These are phyloP conservation scores for Hypothenemus hampei DNA, from an alignment of 1,140 invertebrate species.

Conservation along the genomic window DNA sequence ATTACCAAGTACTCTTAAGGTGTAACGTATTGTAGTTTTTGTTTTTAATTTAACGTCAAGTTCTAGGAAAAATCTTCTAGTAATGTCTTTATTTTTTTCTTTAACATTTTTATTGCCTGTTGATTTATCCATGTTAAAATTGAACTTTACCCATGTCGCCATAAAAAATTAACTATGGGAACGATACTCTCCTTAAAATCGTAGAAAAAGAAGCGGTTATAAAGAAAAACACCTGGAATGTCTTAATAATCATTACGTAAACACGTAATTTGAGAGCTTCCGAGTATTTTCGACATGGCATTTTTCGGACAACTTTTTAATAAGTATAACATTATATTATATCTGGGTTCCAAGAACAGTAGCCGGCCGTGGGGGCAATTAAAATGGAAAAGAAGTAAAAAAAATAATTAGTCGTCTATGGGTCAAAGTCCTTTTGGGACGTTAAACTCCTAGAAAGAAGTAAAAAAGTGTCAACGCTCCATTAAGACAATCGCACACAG, in stretches of 20 bases:
- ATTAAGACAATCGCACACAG: no score
- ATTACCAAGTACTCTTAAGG: no score
- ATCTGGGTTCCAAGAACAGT: background rate
- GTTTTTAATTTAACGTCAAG: no score
- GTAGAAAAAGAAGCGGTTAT: background rate
- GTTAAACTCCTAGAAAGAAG: background rate
- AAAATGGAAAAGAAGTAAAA: background rate
- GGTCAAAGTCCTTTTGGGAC: background rate
- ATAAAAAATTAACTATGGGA: constrained; percentile 8
- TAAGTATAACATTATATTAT: no score
- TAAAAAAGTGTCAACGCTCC: background rate
- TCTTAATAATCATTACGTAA: background rate
- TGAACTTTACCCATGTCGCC: background rate
- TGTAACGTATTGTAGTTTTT: no score
- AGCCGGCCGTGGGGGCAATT: background rate
- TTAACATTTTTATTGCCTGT: no score
- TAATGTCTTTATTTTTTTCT: no score
- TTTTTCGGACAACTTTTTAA: background rate
- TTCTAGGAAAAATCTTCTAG: no score
- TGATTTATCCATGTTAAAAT: constrained; percentile 5
- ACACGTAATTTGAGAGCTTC: constrained; percentile 1
- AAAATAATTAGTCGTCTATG: background rate
- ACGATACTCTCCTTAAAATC: constrained; percentile 5
- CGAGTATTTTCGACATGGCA: background rate
- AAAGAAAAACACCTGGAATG: no score